A percentile compares a stretch with the other conserved stretches of the same genome.
These are phyloP conservation scores for Brachionus sp. DNA, from an alignment of 1,140 invertebrate species.

Conservation along the genomic window DNA sequence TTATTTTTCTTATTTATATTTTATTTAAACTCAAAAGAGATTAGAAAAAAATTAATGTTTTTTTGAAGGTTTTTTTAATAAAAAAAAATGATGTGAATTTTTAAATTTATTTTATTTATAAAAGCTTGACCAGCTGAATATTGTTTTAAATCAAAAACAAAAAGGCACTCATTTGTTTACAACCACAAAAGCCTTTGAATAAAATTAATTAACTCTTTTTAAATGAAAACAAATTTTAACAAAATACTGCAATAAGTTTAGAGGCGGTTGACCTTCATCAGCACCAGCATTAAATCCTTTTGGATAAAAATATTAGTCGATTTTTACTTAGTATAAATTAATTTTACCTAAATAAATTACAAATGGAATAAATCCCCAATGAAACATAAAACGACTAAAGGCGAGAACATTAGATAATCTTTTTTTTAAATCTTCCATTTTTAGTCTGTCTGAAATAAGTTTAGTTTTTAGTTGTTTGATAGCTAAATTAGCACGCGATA, in stretches of 20 bases:
- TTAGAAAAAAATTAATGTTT: background rate
- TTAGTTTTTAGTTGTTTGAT: background rate
- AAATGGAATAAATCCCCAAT: constrained; percentile 41
- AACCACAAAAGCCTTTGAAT: background rate
- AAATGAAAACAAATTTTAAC: background rate
- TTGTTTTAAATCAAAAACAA: background rate
- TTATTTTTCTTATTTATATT: constrained; percentile 16
- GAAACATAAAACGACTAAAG: constrained; percentile 22
- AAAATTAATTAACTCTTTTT: background rate
- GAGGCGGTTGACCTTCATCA: constrained; percentile 44
- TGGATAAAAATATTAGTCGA: background rate
- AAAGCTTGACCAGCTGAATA: background rate
- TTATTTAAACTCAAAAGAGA: background rate
- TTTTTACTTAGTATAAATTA: background rate
- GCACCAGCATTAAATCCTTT: constrained; percentile 15
- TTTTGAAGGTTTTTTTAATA: background rate
- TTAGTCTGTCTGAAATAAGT: background rate
- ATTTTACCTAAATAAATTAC: constrained; percentile 38
- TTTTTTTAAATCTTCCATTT: constrained; percentile 42
- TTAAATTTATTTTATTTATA: constrained; percentile 12
- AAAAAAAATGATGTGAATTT: background rate
- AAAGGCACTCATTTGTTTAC: background rate
- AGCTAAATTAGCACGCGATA: background rate
- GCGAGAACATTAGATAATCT: constrained; percentile 33
- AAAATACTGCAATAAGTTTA: constrained; percentile 26